phyloP scores from a whole-genome alignment of 2,888 invertebrate species.

The Branchipolynoe longqiensis region DNA sequence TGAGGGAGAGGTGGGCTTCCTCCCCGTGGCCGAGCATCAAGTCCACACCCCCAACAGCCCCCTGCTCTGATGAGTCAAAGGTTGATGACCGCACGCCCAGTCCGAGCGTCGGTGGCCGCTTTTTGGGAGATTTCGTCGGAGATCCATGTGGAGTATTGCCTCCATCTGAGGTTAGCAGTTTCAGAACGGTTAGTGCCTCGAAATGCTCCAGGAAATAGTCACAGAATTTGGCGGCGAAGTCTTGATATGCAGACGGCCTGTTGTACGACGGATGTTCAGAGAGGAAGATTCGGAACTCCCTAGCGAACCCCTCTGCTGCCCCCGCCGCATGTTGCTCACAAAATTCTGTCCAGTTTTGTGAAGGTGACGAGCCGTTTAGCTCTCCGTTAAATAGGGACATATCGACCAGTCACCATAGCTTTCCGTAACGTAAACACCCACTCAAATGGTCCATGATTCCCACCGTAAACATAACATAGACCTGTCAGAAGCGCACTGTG shows the following conservation, averaged over 20 bases:
- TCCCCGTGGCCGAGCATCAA: constrained; percentile 3
- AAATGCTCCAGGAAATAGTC: constrained; percentile 93
- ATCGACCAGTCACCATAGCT: constrained; percentile 37
- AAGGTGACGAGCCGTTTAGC: constrained; percentile 44
- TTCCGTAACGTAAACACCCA: constrained; percentile 37
- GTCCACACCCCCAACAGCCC: constrained; percentile 43
- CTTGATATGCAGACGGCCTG: constrained; percentile 87
- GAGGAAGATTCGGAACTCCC: constrained; percentile 90
- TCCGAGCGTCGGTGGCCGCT: constrained; percentile 14
- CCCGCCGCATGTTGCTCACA: constrained; percentile 88
- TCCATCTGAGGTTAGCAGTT: constrained; percentile 24
- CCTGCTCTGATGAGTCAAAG: constrained; percentile 56
- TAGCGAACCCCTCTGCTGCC: constrained; percentile 92
- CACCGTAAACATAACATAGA: constrained; percentile 40
- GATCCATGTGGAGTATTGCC: constrained; percentile 27
- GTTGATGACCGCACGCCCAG: constrained; percentile 36
- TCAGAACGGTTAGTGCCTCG: constrained; percentile 84
- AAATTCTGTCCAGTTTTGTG: constrained; percentile 75
- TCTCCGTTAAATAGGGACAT: constrained; percentile 61
- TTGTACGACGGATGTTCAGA: constrained; percentile 84
- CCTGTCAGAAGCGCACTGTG: neutral
- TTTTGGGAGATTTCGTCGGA: constrained; percentile 40
- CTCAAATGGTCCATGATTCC: constrained; percentile 15
- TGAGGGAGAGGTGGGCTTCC: constrained; percentile 51
- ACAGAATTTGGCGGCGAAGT: constrained; percentile 90